Percentiles rank a stretch among this genome's conserved stretches.
Conservation (phyloP, 2,113 vertebrate species). For the Numida meleagris region DNA sequence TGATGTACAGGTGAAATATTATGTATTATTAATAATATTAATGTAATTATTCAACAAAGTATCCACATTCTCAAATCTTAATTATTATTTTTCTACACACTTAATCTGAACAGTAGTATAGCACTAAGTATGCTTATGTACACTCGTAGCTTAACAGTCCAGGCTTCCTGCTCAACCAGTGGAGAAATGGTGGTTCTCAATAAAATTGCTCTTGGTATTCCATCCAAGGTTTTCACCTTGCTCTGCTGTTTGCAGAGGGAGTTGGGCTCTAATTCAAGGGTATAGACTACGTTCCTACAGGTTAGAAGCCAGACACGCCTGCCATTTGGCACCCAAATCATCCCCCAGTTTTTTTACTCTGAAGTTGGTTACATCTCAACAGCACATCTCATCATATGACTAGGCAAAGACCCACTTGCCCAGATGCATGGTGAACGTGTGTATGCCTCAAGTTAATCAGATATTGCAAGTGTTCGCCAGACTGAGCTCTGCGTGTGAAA, state of each 20-base stretch:
- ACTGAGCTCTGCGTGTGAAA: not conserved
- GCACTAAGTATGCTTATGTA: not conserved
- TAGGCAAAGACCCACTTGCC: not conserved
- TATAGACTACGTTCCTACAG: not conserved
- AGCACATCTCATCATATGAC: not conserved
- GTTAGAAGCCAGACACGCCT: not conserved
- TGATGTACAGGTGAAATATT: not conserved
- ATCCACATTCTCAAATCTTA: not conserved
- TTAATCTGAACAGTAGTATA: not conserved
- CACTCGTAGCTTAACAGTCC: not conserved
- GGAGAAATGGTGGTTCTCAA: not conserved
- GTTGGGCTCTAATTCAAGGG: not conserved
- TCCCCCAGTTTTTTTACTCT: not conserved
- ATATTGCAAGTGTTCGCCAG: not conserved
- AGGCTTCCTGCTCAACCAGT: not conserved
- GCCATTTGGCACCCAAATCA: not conserved
- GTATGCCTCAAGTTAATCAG: not conserved
- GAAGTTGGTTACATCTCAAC: fast-evolving
- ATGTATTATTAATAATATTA: not conserved
- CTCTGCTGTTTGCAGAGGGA: not conserved
- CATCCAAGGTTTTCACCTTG: not conserved
- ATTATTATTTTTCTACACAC: not conserved
- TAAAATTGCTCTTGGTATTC: not conserved
- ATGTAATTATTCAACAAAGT: not conserved
- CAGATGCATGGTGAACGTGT: not conserved